These are phyloP conservation scores for Ctenicera cuprea DNA, from an alignment of 2,888 invertebrate genomes.

Conservation along the genomic window DNA sequence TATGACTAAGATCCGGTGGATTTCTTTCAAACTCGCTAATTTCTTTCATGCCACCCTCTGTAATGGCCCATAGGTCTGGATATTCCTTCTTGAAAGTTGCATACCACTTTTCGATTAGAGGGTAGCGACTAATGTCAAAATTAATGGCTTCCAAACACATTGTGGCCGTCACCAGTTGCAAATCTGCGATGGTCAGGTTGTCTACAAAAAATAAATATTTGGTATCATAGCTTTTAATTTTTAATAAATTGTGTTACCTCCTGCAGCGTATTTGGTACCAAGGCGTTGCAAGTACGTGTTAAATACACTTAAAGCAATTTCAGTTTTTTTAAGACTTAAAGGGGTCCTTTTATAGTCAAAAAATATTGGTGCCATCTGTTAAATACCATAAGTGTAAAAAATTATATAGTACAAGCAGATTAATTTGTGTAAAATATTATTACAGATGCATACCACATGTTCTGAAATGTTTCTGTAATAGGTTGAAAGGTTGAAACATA, in stretches of 20 bases:
- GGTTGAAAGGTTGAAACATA: slow-evolving; percentile 86
- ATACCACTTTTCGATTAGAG: slow-evolving; percentile 80
- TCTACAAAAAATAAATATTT: slow-evolving; percentile 69
- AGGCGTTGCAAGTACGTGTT: slow-evolving; percentile 80
- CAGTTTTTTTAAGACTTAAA: slow-evolving; percentile 80
- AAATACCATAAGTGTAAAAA: slow-evolving; percentile 15
- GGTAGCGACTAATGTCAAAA: slow-evolving; percentile 79
- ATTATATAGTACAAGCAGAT: neutral
- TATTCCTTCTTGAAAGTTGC: slow-evolving; percentile 80
- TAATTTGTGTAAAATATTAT: neutral
- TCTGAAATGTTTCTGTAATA: slow-evolving; percentile 83
- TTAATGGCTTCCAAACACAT: slow-evolving; percentile 84
- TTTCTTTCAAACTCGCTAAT: slow-evolving; percentile 81
- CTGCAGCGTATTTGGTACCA: slow-evolving; percentile 80
- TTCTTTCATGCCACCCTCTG: slow-evolving; percentile 81
- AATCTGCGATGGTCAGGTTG: slow-evolving; percentile 84
- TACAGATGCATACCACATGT: slow-evolving; percentile 76
- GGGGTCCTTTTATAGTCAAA: slow-evolving; percentile 84
- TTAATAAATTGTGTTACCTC: slow-evolving; percentile 67
- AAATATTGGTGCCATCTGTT: slow-evolving; percentile 84
- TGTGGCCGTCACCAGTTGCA: slow-evolving; percentile 82
- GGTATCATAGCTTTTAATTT: neutral
- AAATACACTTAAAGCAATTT: slow-evolving; percentile 80
- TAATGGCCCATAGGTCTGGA: slow-evolving; percentile 83
- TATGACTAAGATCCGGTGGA: slow-evolving; percentile 82